Evolutionary conservation across 2,113 vertebrate species (phyloP), one percentile per base, ranked within the genome.

Genomic region (Pluvialis apricaria): DNA sequence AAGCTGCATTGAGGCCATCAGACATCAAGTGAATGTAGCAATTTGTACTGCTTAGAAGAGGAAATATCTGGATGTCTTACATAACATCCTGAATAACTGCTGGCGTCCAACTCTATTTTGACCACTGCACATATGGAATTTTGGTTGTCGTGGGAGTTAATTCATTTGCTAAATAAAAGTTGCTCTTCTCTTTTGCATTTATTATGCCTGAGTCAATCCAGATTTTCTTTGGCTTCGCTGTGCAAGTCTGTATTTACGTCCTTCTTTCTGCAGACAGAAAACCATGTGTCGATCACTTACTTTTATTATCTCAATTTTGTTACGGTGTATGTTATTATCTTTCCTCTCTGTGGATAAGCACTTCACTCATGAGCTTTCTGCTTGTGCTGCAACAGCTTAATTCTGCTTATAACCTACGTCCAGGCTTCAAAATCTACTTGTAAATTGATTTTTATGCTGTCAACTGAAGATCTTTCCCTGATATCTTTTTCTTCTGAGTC

Each of bases 401-500:
- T 90, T 95, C 77, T 76, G 12, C 22, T 94, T 44, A 42, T 62
- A 89, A 36, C 29, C 69, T 79, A 84, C 24, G 60, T 83, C 55
- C 26, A 94, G 54, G 22, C 26, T 94, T 94, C 86, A 93, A 92
- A 95, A 85, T 89, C 40, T 95, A n/a, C 65, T 82, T 89, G 36
- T 69, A 96, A 92, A 88, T 55, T 87, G 47, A 93, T 96, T 95
- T 96, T 91, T 62, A 68, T 1, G 0, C n/a, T 69, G 21, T 70
- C 89, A 89, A 2, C 42, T 68, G 62, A 88, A 88, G 64, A 75
- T 80, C 11, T 88, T 89, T 90, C 32, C 52, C 55, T 47, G 65
- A 60, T 87, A 47, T 15, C 21, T 34, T 58, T 29, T 66, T 77
- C 38, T 54, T 75, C 5, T 4, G 80, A 83, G 65, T 65, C 55